These are phyloP conservation scores for Crypturellus undulatus DNA, from an alignment of 2,113 vertebrate genomes.

Conservation along the genomic window DNA sequence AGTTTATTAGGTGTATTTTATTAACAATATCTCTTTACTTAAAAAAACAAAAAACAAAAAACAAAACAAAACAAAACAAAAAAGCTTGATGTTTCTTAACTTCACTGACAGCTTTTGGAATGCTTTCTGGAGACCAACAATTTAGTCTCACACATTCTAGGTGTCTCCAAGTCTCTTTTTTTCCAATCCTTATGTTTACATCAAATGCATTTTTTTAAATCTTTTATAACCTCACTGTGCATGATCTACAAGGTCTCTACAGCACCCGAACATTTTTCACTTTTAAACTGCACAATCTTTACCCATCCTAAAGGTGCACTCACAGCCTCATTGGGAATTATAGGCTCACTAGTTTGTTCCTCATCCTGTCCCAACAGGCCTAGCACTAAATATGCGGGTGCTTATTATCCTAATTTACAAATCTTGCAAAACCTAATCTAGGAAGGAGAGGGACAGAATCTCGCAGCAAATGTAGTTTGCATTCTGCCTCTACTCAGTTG, in stretches of 20 bases:
- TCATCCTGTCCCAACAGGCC: not conserved
- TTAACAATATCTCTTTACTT: conserved; percentile 20
- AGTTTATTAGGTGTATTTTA: conserved; percentile 45
- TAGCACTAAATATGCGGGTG: not conserved
- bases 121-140: not conserved
- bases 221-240: not conserved
- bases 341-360: not conserved
- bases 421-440: not conserved
- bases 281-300: conserved; percentile 5
- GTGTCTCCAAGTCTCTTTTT: not conserved
- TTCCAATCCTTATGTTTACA: not conserved
- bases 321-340: not conserved
- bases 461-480: not conserved
- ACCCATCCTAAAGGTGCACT: not conserved
- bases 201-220: conserved; percentile 7
- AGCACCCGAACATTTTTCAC: not conserved
- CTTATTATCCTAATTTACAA: conserved; percentile 12
- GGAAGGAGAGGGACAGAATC: not conserved
- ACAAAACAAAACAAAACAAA: not conserved
- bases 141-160: not conserved
- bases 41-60: too few relatives aligned
- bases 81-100: not conserved
- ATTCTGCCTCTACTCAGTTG: conserved; percentile 12
- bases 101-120: not conserved
- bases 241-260: conserved; percentile 1